Evolutionary conservation across 2,888 invertebrate species (phyloP), one percentile per base, ranked within the genome.

Genomic region (Halocaridina rubra): DNA sequence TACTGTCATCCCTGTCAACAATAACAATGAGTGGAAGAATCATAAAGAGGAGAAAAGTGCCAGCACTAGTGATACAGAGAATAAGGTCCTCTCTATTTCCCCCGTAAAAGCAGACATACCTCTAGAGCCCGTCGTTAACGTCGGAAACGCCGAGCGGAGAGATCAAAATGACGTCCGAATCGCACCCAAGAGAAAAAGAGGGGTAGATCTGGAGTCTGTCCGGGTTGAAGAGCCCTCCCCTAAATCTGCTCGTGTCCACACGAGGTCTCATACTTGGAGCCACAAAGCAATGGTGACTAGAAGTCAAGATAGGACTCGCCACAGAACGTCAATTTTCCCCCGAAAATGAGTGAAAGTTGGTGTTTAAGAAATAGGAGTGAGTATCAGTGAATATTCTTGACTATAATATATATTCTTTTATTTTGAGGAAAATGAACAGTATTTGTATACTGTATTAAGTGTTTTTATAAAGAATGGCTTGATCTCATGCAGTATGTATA

Each of bases 271-370:
- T 71, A 86, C 86, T 4, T 80, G 82, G 84, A 88, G 84, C 46
- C 77, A 78, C 46, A 88, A 88, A 30, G 64, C 88, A 5, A 88
- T 88, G 88, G 39, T 88, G 32, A 88, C 88, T 13, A 86, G 88
- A 72, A 88, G 88, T 81, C 88, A 88, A 64, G 86, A 84, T 32
- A 88, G 76, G 74, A 86, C 67, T n/a, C 81, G 79, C 46, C n/a
- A n/a, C 30, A 77, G 39, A 72, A 32, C 39, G 22, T 53, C 69
- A 30, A 8, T 46, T 16, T 19, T 33, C 22, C 69, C 67, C 32
- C 75, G 71, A 53, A 81, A 81, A 30, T 81, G 27, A 81, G 24
- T n/a, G n/a, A n/a, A n/a, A n/a, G n/a, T n/a, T n/a, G n/a, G 13
- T 67, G 53, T 81, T 16, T n/a, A 16, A 71, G 24, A 24, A 24